These are phyloP conservation scores for Forbesichthys agassizii DNA, from an alignment of 2,113 vertebrate genomes.

Conservation along the genomic window DNA sequence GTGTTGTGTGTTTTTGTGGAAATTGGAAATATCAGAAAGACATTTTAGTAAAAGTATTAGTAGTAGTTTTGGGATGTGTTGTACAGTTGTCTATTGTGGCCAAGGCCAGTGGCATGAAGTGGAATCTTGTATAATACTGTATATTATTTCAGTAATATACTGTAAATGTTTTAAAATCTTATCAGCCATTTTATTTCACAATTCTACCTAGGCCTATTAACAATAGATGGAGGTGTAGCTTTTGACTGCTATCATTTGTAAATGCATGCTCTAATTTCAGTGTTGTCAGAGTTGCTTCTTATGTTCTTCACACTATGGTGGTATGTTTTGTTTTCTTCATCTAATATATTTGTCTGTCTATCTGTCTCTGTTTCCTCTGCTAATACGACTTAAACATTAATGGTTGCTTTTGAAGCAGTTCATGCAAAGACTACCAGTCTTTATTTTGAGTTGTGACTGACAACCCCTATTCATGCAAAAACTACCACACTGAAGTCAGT, in stretches of 20 bases:
- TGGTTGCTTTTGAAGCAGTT: constrained; percentile 66
- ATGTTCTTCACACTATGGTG: constrained; percentile 65
- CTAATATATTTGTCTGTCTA: constrained; percentile 60
- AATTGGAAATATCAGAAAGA: constrained; percentile 26
- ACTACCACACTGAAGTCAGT: constrained; percentile 62
- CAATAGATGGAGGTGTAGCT: background rate
- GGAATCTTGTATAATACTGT: background rate
- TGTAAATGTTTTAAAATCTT: constrained; percentile 22
- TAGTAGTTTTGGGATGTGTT: constrained; percentile 12
- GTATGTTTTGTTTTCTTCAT: constrained; percentile 50
- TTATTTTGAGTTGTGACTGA: constrained; percentile 46
- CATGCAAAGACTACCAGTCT: constrained; percentile 78
- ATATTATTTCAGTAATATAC: background rate
- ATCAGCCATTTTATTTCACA: constrained; percentile 26
- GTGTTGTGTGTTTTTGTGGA: constrained; percentile 57
- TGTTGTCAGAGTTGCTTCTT: constrained; percentile 66
- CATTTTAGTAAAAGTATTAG: constrained; percentile 9
- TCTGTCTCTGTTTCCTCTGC: constrained; percentile 66
- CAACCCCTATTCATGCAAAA: constrained; percentile 69
- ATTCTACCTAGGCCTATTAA: background rate
- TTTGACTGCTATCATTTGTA: constrained; percentile 21
- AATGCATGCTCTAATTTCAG: constrained; percentile 61
- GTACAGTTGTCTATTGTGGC: constrained; percentile 1
- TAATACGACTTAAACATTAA: constrained; percentile 68
- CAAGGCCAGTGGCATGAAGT: constrained; percentile 2